Percentiles rank a stretch among this genome's conserved stretches.
Conservation (phyloP, 2,797 vertebrate species). For the Trichosurus vulpecula region DNA sequence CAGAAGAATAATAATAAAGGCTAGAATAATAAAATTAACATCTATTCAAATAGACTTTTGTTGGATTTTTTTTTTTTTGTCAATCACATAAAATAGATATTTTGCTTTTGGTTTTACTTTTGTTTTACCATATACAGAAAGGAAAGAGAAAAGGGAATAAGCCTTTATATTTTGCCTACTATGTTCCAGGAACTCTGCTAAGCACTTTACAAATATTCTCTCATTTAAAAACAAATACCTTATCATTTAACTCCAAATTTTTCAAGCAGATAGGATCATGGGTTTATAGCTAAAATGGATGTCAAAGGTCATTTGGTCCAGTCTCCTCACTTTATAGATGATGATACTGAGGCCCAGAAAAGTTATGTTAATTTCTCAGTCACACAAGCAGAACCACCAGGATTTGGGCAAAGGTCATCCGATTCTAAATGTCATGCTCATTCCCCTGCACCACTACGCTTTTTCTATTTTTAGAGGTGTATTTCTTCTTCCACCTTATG, state of each 20-base stretch:
- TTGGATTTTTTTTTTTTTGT: not conserved
- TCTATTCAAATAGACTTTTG: not conserved
- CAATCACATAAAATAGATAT: not conserved
- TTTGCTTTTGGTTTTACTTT: not conserved
- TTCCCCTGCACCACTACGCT: not conserved
- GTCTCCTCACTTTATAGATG: not conserved
- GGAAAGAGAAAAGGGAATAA: not conserved
- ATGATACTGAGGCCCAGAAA: not conserved
- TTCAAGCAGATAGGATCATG: not conserved
- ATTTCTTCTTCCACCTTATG: not conserved
- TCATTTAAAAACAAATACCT: not conserved
- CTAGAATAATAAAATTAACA: not conserved
- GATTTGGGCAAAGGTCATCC: not conserved
- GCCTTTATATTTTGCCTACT: not conserved
- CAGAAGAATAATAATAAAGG: not conserved
- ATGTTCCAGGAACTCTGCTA: not conserved
- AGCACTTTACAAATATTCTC: not conserved
- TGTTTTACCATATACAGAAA: not conserved
- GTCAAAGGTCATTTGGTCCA: not conserved
- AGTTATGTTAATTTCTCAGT: not conserved
- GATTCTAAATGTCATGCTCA: not conserved
- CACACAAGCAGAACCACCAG: not conserved
- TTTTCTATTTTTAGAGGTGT: not conserved
- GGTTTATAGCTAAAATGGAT: not conserved
- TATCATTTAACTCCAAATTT: not conserved